phyloP scores from a whole-genome alignment of 64 coral and sea anemone species.

The Orbicella faveolata region DNA sequence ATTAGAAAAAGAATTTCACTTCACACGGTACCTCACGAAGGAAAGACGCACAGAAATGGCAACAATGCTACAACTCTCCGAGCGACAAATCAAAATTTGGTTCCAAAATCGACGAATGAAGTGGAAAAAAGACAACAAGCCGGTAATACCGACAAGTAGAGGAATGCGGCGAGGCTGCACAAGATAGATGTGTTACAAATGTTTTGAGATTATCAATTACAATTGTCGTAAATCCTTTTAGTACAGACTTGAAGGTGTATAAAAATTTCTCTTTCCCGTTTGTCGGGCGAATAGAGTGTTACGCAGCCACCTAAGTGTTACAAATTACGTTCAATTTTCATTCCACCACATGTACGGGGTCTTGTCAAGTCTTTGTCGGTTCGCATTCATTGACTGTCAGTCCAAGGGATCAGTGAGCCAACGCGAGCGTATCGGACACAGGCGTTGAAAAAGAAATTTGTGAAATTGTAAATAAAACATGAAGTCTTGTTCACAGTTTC shows the following conservation, averaged over 20 bases:
- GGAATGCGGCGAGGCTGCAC: conserved; percentile 63
- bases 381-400: not conserved
- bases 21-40: conserved; percentile 52
- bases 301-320: not conserved
- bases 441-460: not conserved
- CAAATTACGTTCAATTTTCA: conserved; percentile 1
- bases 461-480: conserved; percentile 25
- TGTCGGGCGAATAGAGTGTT: conserved; percentile 6
- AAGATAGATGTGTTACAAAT: conserved; percentile 30
- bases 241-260: conserved; percentile 37
- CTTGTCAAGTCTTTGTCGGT: not conserved
- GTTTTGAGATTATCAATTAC: conserved; percentile 9
- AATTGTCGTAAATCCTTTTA: conserved; percentile 35
- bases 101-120: conserved; percentile 78
- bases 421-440: not conserved
- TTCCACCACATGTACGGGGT: not conserved
- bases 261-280: conserved; percentile 14
- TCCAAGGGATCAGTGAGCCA: not conserved
- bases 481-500: not conserved
- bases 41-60: conserved; percentile 56
- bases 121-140: conserved; percentile 76
- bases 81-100: conserved; percentile 79
- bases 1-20: conserved; percentile 71
- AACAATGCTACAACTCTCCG: conserved; percentile 37
- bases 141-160: conserved; percentile 63